phyloP scores from a whole-genome alignment of 2,113 vertebrate genomes.

The Ciconia stormi region DNA sequence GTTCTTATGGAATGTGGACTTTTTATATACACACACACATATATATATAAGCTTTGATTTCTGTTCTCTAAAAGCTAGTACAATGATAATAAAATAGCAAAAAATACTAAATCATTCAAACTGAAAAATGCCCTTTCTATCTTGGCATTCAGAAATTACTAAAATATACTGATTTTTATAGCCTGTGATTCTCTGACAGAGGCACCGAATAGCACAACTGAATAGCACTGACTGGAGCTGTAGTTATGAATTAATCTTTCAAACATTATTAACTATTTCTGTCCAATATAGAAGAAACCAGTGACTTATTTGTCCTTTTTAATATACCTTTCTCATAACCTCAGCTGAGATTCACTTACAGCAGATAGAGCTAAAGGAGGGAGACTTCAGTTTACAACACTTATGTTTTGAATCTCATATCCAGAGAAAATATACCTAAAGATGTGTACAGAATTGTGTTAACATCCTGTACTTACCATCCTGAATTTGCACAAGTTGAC shows the following conservation, averaged over 20 bases:
- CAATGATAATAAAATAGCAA: not conserved
- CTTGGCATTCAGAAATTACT: not conserved
- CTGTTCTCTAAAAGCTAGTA: not conserved
- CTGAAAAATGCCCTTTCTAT: not conserved
- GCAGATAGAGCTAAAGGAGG: not conserved
- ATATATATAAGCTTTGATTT: not conserved
- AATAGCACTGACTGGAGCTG: not conserved
- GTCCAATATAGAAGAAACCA: not conserved
- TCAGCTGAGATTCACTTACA: not conserved
- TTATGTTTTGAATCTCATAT: not conserved
- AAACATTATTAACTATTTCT: not conserved
- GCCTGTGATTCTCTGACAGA: not conserved
- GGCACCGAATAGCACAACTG: not conserved
- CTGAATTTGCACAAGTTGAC: not conserved
- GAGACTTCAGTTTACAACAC: not conserved
- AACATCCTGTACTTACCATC: rapidly evolving
- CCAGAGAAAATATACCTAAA: not conserved
- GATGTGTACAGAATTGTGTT: not conserved
- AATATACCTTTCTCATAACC: not conserved
- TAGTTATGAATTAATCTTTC: not conserved
- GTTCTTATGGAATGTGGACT: not conserved
- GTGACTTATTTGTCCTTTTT: not conserved
- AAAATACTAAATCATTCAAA: not conserved
- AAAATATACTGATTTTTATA: not conserved
- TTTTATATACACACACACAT: not conserved